Conservation (phyloP, 2,113 vertebrate species). For the Zingel zingel region DNA sequence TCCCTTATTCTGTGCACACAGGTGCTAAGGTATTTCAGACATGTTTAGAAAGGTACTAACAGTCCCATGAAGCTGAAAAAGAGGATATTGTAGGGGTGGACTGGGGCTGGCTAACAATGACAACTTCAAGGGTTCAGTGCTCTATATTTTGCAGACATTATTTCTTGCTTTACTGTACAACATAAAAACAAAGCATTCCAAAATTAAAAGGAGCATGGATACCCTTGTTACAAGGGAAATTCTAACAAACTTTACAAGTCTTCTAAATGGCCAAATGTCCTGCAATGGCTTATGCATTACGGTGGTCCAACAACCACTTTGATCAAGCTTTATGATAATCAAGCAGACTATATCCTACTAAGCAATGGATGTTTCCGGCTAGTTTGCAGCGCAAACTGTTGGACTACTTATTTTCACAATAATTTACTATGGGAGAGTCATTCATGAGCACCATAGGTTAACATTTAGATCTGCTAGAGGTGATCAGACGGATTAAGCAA, state of each 20-base stretch:
- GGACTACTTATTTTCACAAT: slow-evolving; percentile 22
- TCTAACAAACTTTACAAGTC: slow-evolving; percentile 70
- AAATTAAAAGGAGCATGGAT: slow-evolving; percentile 58
- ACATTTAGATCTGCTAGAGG: slow-evolving; percentile 13
- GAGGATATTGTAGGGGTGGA: background rate
- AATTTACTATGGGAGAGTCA: slow-evolving; percentile 30
- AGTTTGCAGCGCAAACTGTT: slow-evolving; percentile 30
- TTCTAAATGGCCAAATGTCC: slow-evolving; percentile 82
- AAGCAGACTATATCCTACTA: slow-evolving; percentile 62
- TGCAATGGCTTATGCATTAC: slow-evolving; percentile 79
- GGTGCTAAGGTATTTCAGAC: slow-evolving; percentile 29
- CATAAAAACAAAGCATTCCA: slow-evolving; percentile 66
- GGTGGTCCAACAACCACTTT: slow-evolving; percentile 61
- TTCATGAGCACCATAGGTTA: slow-evolving; percentile 1
- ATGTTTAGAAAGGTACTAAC: slow-evolving; percentile 37
- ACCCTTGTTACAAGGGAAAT: slow-evolving; percentile 84
- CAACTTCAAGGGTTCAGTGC: slow-evolving; percentile 5
- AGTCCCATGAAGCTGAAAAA: slow-evolving; percentile 19
- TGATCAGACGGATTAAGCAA: slow-evolving; percentile 6
- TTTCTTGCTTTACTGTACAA: slow-evolving; percentile 66
- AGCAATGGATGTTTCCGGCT: slow-evolving; percentile 39
- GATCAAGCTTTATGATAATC: slow-evolving; percentile 64
- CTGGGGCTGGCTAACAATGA: slow-evolving; percentile 25
- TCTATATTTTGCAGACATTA: slow-evolving; percentile 9
- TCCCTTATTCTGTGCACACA: slow-evolving; percentile 29